Conservation (phyloP, 2,888 invertebrate genomes). For the Tachina fera region DNA sequence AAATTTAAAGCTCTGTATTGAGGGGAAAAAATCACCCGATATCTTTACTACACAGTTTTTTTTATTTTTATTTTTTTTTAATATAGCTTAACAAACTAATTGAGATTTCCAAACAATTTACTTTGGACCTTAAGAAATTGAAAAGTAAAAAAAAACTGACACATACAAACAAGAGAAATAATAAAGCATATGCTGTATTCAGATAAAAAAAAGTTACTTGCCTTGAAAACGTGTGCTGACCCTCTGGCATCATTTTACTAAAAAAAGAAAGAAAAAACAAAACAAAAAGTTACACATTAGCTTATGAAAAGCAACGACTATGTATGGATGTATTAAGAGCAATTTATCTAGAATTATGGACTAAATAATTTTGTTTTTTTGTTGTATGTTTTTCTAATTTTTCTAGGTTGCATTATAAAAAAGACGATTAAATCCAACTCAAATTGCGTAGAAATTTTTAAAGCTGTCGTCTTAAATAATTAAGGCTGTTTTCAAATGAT, state of each 20-base stretch:
- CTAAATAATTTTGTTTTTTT: constrained; percentile 41
- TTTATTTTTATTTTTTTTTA: neutral
- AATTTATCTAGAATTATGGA: constrained; percentile 49
- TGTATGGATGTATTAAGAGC: constrained; percentile 4
- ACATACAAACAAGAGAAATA: neutral
- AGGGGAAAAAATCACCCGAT: neutral
- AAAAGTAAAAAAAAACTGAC: constrained; percentile 1
- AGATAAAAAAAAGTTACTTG: constrained; percentile 44
- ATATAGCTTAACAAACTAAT: constrained; percentile 23
- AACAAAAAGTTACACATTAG: constrained; percentile 40
- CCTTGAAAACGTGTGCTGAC: constrained; percentile 68
- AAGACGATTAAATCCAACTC: neutral
- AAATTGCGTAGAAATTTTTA: constrained; percentile 61
- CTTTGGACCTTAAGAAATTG: constrained; percentile 49
- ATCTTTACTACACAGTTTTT: neutral
- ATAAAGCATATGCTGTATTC: neutral
- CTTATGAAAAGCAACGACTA: constrained; percentile 17
- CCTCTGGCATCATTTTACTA: constrained; percentile 62
- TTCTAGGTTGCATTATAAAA: constrained; percentile 40
- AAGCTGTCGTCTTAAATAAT: constrained; percentile 12
- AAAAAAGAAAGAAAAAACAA: neutral
- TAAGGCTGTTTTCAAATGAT: constrained; percentile 24
- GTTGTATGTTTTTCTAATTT: constrained; percentile 10
- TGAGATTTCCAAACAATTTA: constrained; percentile 61
- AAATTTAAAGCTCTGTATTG: too few relatives aligned